Evolutionary conservation across 1,140 invertebrate genomes (phyloP), one percentile per base, ranked within the genome.

Genomic region (Drosophila littoralis): DNA sequence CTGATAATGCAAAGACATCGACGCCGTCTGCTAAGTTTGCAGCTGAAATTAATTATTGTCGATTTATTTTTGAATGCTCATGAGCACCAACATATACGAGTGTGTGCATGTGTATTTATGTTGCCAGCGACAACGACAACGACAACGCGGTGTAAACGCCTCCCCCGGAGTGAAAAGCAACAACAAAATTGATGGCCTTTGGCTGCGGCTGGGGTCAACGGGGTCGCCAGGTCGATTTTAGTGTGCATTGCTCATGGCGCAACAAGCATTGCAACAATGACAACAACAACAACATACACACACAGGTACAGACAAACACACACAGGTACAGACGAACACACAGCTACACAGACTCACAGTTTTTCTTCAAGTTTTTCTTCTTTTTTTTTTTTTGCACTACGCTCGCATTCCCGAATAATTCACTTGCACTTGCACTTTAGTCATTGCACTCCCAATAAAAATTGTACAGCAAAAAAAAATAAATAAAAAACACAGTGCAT

Each of bases 11-110:
- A 46, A 40, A 43, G 58, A n/a, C 15, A 15, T 15, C 9, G 33
- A 15, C 22, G 54, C 12, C 63, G 12, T 15, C 28, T 55, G 38
- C 38, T 38, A 48, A 38, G 33, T 35, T 36, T 50, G 64, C 43
- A 59, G 57, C 54, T 38, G 40, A 64, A 64, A 54, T 70, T 63
- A 70, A 64, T 70, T 70, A 51, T 46, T 70, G 59, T 64, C 67
- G 60, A 70, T 70, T 70, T 70, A 64, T 64, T 55, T 70, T 64
- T 64, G 40, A 45, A 66, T 57, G 28, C 63, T 33, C 43, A 35
- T 43, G 7, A 32, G 46, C 42, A 45, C 8, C 5, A 28, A 45
- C 1, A n/a, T 15, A 13, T 17, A 13, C 51, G 7, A 38, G 10
- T 42, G n/a, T 40, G 7, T 51, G n/a, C 10, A 33, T 50, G 17